Percentiles rank a stretch among this genome's conserved stretches.
Conservation (phyloP, 1,140 invertebrate species). For the Homalodisca vitripennis region DNA sequence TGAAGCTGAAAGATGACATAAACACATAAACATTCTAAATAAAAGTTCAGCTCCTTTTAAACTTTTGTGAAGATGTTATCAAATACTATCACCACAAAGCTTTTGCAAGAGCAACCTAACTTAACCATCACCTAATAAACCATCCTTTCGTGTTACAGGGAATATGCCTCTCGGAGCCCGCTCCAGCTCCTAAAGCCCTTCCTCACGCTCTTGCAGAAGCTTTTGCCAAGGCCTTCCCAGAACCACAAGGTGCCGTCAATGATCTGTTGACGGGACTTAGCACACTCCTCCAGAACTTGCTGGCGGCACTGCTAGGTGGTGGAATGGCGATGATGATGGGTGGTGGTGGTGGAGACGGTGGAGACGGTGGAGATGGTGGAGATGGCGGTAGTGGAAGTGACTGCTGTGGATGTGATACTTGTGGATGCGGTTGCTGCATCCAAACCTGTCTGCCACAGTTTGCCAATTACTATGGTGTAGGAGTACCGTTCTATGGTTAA, state of each 20-base stretch:
- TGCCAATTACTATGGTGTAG: no score
- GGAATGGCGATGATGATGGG: background rate
- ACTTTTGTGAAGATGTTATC: no score
- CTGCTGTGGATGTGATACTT: no score
- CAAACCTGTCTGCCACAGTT: no score
- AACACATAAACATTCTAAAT: no score
- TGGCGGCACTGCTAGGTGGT: background rate
- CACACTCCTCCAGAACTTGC: background rate
- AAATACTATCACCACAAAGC: no score
- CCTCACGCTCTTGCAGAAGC: background rate
- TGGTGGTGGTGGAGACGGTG: background rate
- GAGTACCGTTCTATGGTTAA: no score
- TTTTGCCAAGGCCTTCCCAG: constrained; percentile 5
- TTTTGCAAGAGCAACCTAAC: no score
- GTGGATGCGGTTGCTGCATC: no score
- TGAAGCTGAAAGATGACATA: no score
- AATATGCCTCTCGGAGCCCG: constrained; percentile 2
- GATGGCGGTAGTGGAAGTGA: background rate
- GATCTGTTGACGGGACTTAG: background rate
- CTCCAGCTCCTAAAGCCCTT: constrained; percentile 7
- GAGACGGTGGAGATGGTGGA: background rate
- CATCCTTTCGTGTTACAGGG: constrained; percentile 4
- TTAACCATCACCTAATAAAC: background rate
- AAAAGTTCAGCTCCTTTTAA: no score
- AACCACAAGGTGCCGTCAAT: background rate